Evolutionary conservation across 2,888 invertebrate species (phyloP).

Genomic region (Eupithecia subumbrata): DNA sequence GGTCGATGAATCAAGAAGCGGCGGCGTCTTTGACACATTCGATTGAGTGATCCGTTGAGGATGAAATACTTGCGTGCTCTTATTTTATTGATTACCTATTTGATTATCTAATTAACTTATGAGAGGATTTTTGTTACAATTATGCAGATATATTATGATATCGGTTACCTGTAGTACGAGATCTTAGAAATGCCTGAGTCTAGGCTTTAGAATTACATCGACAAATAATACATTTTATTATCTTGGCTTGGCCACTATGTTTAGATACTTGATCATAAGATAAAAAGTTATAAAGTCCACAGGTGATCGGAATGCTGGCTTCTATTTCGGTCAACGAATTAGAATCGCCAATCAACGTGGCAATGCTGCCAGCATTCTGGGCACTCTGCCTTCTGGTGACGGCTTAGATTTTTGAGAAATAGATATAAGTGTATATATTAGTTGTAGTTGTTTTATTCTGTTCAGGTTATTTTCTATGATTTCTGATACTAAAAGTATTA

Average conservation of each 20-base stretch:
- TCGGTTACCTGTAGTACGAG: not conserved
- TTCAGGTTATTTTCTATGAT: too few species aligned
- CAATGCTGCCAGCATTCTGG: too few species aligned
- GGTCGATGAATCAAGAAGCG: constrained; percentile 29
- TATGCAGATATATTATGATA: not conserved
- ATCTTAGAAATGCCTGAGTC: not conserved
- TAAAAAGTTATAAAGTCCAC: too few species aligned
- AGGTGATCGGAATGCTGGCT: too few species aligned
- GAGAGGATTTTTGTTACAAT: not conserved
- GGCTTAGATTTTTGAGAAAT: too few species aligned
- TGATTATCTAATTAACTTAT: not conserved
- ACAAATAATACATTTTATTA: not conserved
- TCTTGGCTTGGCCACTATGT: not conserved
- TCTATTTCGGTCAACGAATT: too few species aligned
- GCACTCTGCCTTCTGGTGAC: too few species aligned
- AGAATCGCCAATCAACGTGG: too few species aligned
- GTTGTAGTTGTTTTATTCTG: too few species aligned
- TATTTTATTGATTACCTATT: constrained; percentile 3
- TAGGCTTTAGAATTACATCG: not conserved
- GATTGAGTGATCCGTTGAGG: constrained; percentile 20
- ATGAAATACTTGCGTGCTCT: not conserved
- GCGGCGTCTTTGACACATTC: constrained; percentile 17
- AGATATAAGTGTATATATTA: too few species aligned
- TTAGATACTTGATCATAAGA: not conserved
- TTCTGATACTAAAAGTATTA: too few species aligned